Percentiles rank a stretch among this genome's conserved stretches.
These are phyloP conservation scores for Coluber constrictor DNA, from an alignment of 2,797 vertebrate species.

Conservation along the genomic window DNA sequence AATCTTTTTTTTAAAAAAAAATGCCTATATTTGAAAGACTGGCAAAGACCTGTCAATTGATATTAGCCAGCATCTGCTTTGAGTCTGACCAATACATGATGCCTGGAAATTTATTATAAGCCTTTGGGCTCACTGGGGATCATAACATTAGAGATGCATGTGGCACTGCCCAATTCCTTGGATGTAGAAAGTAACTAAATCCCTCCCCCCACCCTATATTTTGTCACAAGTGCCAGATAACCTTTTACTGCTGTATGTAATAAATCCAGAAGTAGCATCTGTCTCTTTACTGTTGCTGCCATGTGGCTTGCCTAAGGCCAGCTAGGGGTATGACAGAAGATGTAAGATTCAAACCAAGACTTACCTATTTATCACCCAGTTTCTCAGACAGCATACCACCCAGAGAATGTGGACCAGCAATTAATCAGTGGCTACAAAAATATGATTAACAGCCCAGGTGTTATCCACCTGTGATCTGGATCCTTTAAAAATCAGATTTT, in stretches of 20 bases:
- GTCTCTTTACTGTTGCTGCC: not conserved
- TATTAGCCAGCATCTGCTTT: not conserved
- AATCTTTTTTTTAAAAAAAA: not conserved
- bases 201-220: not conserved
- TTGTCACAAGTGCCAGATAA: not conserved
- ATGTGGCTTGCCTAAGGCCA: not conserved
- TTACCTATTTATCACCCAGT: not conserved
- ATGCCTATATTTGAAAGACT: not conserved
- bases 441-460: not conserved
- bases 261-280: not conserved
- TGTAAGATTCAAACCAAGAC: not conserved
- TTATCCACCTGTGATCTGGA: not conserved
- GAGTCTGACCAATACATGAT: not conserved
- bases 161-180: not conserved
- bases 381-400: not conserved
- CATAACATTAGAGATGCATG: not conserved
- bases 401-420: not conserved
- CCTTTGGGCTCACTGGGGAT: not conserved
- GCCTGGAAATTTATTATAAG: not conserved
- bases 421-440: not conserved
- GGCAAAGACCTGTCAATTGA: not conserved
- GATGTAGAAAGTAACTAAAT: not conserved
- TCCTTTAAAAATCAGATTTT: not conserved
- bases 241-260: not conserved
- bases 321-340: not conserved